These are phyloP conservation scores for Aepyceros melampus DNA, from an alignment of 2,113 vertebrate species.

Conservation along the genomic window DNA sequence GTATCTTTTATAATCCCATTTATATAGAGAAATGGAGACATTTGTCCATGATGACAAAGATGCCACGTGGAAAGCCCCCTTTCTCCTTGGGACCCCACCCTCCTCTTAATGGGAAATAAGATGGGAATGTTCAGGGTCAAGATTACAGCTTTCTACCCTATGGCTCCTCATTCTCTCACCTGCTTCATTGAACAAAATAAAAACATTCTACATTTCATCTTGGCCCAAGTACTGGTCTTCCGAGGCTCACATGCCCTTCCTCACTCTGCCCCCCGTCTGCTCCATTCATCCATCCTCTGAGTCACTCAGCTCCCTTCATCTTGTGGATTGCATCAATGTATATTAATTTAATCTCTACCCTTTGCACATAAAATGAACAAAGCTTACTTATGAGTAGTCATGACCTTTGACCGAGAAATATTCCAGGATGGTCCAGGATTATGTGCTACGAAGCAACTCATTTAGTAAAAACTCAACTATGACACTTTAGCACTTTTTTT, in stretches of 20 bases:
- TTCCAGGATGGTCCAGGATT: neutral
- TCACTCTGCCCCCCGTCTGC: fast-evolving
- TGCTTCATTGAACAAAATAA: neutral
- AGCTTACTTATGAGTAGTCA: neutral
- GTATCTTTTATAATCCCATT: neutral
- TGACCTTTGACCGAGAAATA: neutral
- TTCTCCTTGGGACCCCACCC: neutral
- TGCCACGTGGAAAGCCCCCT: neutral
- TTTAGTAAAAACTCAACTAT: neutral
- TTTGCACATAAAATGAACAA: neutral
- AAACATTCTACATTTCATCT: neutral
- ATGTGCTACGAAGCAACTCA: neutral
- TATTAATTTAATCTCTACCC: neutral
- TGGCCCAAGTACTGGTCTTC: neutral
- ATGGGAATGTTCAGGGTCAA: neutral
- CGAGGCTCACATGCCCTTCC: fast-evolving
- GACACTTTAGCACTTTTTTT: neutral
- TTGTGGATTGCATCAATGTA: neutral
- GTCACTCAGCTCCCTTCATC: neutral
- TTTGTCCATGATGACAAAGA: neutral
- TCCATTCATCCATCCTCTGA: neutral
- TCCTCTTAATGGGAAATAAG: neutral
- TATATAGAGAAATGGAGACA: neutral
- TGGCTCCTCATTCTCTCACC: neutral
- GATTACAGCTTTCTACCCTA: too few relatives aligned